These are phyloP conservation scores for Leucophora obtusa DNA, from an alignment of 2,888 invertebrate genomes.

Conservation along the genomic window DNA sequence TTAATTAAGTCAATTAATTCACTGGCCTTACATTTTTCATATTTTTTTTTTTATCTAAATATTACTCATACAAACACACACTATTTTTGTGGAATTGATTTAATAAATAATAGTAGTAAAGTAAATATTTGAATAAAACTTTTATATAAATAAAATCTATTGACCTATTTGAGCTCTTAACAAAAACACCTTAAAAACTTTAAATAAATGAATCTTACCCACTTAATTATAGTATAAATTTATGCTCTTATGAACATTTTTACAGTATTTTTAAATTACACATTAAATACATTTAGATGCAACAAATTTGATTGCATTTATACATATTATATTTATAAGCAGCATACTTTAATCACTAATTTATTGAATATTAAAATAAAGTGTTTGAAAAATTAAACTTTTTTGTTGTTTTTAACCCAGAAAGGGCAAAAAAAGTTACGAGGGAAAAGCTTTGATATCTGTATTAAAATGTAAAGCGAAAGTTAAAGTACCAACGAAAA, in stretches of 20 bases:
- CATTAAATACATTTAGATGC: conserved; percentile 30
- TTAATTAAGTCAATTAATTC: no score
- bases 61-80: conserved; percentile 5
- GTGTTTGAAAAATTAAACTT: conserved; percentile 23
- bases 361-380: conserved; percentile 52
- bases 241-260: conserved; percentile 62
- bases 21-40: no score
- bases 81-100: conserved; percentile 43
- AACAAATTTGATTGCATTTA: conserved; percentile 39
- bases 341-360: conserved; percentile 47
- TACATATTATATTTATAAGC: conserved; percentile 16
- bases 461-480: no score
- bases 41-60: not conserved
- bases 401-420: not conserved
- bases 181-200: conserved; percentile 30
- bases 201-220: conserved; percentile 45
- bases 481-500: no score
- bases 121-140: not conserved
- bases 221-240: conserved; percentile 58
- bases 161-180: conserved; percentile 1
- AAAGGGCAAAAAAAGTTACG: no score
- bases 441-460: no score
- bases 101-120: not conserved
- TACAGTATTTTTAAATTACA: conserved; percentile 58
- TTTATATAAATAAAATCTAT: conserved; percentile 11